Evolutionary conservation across 1,140 invertebrate species (phyloP).

Genomic region (Cepaea nemoralis): DNA sequence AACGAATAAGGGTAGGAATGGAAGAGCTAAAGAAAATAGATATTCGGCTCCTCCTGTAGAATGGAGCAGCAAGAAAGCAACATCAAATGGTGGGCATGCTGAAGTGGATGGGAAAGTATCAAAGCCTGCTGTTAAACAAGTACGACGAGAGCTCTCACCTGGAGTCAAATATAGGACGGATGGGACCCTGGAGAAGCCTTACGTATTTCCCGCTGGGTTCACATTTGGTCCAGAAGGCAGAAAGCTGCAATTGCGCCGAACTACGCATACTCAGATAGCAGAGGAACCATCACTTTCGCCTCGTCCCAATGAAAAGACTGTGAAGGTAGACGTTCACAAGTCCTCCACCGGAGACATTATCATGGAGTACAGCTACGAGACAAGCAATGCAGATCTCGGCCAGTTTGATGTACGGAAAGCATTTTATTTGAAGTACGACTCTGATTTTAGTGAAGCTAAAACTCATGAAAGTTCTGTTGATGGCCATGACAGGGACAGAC

Average conservation of each 20-base stretch:
- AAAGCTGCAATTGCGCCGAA: conserved; percentile 1
- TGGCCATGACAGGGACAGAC: no score
- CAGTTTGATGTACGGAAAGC: conserved; percentile 11
- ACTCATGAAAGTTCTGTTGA: not conserved
- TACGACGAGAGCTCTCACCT: not conserved
- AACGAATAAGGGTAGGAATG: not conserved
- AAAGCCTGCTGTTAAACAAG: not conserved
- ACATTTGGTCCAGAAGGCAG: conserved; percentile 31
- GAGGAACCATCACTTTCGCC: not conserved
- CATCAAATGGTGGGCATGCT: no score
- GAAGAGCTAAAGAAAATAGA: not conserved
- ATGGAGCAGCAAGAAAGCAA: not conserved
- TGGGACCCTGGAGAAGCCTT: conserved; percentile 25
- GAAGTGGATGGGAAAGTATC: not conserved
- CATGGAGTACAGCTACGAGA: not conserved
- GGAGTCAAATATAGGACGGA: conserved; percentile 16
- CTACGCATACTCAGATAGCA: not conserved
- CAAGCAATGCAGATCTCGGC: not conserved
- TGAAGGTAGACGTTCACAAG: conserved; percentile 16
- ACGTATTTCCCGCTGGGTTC: conserved; percentile 23
- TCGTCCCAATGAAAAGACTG: not conserved
- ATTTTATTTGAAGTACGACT: conserved; percentile 24
- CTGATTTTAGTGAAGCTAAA: not conserved
- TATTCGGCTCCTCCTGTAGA: not conserved
- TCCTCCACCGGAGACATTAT: not conserved